phyloP scores from a whole-genome alignment of 2,113 vertebrate species.

The Chaetorhynchus papuensis region DNA sequence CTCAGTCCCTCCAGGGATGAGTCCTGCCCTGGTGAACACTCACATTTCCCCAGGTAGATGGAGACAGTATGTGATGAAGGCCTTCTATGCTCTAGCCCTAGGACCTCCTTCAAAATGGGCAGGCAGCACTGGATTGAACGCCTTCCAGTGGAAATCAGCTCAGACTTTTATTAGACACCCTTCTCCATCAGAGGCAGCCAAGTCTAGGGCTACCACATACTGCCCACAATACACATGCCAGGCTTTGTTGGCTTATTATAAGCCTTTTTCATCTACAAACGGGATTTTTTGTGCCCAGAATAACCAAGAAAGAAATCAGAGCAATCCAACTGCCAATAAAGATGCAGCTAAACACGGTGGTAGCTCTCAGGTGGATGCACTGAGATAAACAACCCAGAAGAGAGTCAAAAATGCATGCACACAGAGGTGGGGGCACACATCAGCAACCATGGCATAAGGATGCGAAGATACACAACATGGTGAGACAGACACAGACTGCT shows the following conservation, averaged over 20 bases:
- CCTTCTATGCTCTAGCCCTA: background rate
- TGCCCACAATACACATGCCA: background rate
- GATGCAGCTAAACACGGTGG: background rate
- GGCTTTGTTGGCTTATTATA: background rate
- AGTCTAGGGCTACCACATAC: background rate
- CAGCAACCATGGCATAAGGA: background rate
- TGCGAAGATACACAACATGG: fast-evolving
- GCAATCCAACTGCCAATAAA: background rate
- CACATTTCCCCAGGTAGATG: background rate
- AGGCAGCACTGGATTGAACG: background rate
- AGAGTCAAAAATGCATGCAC: background rate
- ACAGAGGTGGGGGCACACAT: background rate
- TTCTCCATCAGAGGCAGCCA: background rate
- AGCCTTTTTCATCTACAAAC: background rate
- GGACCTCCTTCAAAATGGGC: background rate
- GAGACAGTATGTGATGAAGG: background rate
- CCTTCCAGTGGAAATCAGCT: background rate
- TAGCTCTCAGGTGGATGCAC: background rate
- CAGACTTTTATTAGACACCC: background rate
- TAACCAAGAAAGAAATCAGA: background rate
- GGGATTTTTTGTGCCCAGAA: background rate
- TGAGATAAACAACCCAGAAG: background rate
- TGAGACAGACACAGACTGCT: background rate
- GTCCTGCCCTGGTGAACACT: background rate
- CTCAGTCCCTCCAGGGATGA: background rate